Base-by-base conservation (phyloP, 2,113 vertebrate genomes). In the Shinisaurus crocodilurus region DNA sequence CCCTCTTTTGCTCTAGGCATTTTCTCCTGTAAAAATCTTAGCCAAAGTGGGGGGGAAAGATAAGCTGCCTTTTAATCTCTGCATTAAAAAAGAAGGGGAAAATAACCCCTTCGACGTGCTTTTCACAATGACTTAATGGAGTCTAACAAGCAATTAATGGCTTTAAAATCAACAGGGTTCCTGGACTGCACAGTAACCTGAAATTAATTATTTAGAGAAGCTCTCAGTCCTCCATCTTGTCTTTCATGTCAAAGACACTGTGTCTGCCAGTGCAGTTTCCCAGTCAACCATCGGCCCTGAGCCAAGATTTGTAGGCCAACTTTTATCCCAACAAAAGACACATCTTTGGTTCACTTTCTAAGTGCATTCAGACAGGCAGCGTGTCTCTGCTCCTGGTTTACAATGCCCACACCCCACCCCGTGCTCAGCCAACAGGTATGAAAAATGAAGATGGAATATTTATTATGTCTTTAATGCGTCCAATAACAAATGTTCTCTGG, bases 161-260 rank as follows among this genome's bases (percentile, higher is more conserved):
- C 57, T 96, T 93, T 79, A 83, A 95, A 96, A 94, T 87, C 92
- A 92, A 91, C 4, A 0, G 90, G 92, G 86, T 90, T 95, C 72
- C 88, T 93, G 82, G 75, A 67, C 79, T 88, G 82, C 92, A 93
- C 77, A 76, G 69, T 92, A 96, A 93, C 87, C 93, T 93, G 90
- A 89, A 92, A 96, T 96, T 92, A 95, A 97, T 97, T 97, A 95
- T 97, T 97, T 95, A 95, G 82, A 91, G 85, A 90, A 6, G 77
- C 91, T 95, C 95, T 94, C 86, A 92, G 90, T 89, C 89, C 87
- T 87, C 80, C 48, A 1, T 95, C 95, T 95, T 90, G 80, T 91
- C 93, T 94, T 92, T 95, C 94, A 83, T 95, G 96, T 96, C 57
- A 81, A 94, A 96, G 92, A 72, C 88, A 82, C 54, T 67, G 6